These are phyloP conservation scores for Geopemphigus sp. DNA, from an alignment of 1,140 invertebrate species.

Conservation along the genomic window DNA sequence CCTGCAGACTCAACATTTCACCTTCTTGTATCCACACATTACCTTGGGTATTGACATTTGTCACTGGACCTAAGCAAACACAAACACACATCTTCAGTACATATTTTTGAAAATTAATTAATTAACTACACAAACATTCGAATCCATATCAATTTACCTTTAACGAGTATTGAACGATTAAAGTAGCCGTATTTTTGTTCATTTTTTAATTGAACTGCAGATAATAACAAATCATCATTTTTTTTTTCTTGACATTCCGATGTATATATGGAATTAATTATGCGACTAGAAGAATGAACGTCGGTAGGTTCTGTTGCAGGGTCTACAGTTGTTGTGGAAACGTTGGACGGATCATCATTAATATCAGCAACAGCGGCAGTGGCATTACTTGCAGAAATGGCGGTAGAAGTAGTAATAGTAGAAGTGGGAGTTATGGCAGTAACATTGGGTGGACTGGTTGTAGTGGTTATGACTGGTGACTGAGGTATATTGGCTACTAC, in stretches of 20 bases:
- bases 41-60: conserved; percentile 65
- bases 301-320: neutral
- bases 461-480: conserved; percentile 50
- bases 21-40: conserved; percentile 78
- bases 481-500: conserved; percentile 60
- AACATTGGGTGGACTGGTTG: neutral
- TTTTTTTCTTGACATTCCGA: conserved; percentile 15
- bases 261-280: conserved; percentile 12
- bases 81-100: neutral
- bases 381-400: neutral
- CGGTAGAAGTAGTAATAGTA: conserved; percentile 48
- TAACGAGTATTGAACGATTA: conserved; percentile 17
- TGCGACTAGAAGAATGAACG: neutral
- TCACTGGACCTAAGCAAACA: conserved; percentile 62
- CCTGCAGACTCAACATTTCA: conserved; percentile 67
- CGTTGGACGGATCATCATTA: no score
- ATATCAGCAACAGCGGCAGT: neutral
- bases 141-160: no score
- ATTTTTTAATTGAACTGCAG: conserved; percentile 16
- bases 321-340: neutral
- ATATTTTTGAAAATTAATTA: neutral
- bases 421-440: neutral
- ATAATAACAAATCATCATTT: conserved; percentile 25
- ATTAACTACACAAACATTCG: neutral
- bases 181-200: conserved; percentile 32